Percentiles rank a stretch among this genome's conserved stretches.
These are phyloP conservation scores for Antechinus stuartii DNA, from an alignment of 2,113 vertebrate species.

Conservation along the genomic window DNA sequence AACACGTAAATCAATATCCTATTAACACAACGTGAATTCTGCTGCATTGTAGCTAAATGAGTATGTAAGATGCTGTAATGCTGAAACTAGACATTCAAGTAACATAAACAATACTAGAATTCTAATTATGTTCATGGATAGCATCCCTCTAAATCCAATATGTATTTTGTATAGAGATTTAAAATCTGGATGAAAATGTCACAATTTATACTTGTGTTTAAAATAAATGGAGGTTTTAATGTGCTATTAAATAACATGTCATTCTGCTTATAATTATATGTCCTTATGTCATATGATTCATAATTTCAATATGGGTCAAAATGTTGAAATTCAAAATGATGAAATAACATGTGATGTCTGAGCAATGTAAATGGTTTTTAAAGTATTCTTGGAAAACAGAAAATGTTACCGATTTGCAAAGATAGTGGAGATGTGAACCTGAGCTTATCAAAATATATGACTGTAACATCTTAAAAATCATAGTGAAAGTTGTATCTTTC, in stretches of 20 bases:
- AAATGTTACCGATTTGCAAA: neutral
- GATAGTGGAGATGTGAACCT: neutral
- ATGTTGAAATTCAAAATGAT: neutral
- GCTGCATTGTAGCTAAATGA: slow-evolving; percentile 80
- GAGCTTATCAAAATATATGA: neutral
- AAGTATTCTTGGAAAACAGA: neutral
- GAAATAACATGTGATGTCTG: neutral
- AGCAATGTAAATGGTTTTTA: neutral
- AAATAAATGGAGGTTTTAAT: neutral
- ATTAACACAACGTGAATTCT: slow-evolving; percentile 77
- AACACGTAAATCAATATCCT: slow-evolving; percentile 84
- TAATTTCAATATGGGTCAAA: neutral
- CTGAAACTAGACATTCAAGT: slow-evolving; percentile 58
- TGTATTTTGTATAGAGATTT: slow-evolving; percentile 51
- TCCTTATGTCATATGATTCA: neutral
- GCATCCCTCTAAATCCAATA: slow-evolving; percentile 53
- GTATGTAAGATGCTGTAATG: slow-evolving; percentile 72
- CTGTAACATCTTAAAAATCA: neutral
- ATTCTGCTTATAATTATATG: neutral
- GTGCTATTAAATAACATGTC: neutral
- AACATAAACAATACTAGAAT: slow-evolving; percentile 63
- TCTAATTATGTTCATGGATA: slow-evolving; percentile 70
- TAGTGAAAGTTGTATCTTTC: neutral
- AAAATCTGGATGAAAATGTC: slow-evolving; percentile 29
- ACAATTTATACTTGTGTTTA: slow-evolving; percentile 30